Conservation (phyloP, 2,113 vertebrate species). For the Limnothrissa miodon region DNA sequence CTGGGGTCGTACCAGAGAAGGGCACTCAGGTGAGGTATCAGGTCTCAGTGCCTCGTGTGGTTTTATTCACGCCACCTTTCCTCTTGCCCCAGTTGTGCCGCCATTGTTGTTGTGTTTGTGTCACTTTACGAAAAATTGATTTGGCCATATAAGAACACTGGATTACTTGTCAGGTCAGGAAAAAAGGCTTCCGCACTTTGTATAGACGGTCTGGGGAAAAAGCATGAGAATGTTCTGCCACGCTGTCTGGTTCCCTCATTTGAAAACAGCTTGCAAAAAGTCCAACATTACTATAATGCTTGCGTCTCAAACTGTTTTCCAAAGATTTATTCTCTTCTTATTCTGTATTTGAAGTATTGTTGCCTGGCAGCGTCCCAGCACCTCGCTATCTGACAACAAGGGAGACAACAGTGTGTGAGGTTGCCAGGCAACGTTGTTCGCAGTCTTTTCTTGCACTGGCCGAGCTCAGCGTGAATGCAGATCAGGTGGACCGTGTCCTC, state of each 20-base stretch:
- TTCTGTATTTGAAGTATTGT: background rate
- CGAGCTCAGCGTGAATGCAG: background rate
- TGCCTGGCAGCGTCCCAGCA: background rate
- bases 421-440: conserved; percentile 12
- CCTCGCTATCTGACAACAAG: background rate
- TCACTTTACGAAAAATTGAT: background rate
- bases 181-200: background rate
- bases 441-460: background rate
- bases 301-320: background rate
- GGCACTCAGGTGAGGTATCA: background rate
- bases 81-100: background rate
- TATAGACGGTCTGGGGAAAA: too few relatives aligned
- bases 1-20: background rate
- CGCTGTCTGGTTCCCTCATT: background rate
- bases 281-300: background rate
- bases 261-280: background rate
- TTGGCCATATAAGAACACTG: background rate
- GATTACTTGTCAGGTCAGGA: too few relatives aligned
- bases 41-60: too few relatives aligned
- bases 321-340: background rate
- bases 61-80: background rate
- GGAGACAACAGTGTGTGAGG: background rate
- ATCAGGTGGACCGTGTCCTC: background rate
- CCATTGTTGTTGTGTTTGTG: background rate
- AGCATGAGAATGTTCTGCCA: background rate